These are phyloP conservation scores for Toxostoma redivivum DNA, from an alignment of 2,113 vertebrate genomes.

Conservation along the genomic window DNA sequence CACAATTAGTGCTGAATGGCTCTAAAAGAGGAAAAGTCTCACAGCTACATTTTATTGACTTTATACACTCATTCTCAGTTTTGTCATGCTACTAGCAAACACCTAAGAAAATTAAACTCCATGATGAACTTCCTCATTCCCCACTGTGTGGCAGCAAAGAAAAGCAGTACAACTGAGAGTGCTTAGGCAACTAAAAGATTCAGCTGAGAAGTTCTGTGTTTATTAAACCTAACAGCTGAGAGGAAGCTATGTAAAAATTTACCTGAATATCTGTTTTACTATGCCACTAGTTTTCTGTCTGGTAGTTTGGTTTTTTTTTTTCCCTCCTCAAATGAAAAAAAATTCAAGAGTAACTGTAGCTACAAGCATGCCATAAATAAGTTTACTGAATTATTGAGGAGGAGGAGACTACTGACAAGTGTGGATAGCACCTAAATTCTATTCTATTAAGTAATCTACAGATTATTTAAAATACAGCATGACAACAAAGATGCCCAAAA, in stretches of 20 bases:
- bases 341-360: not conserved
- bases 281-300: not conserved
- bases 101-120: not conserved
- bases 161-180: not conserved
- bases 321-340: not conserved
- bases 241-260: not conserved
- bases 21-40: not conserved
- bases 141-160: conserved; percentile 64
- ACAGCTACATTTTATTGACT: not conserved
- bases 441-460: not conserved
- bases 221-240: not conserved
- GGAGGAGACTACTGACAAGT: not conserved
- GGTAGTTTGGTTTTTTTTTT: not conserved
- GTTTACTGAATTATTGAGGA: not conserved
- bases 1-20: not conserved
- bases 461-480: not conserved
- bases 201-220: not conserved
- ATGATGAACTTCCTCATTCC: not conserved
- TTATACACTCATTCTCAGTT: not conserved
- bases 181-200: not conserved
- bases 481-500: not conserved
- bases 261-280: not conserved
- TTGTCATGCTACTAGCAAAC: not conserved
- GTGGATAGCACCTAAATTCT: not conserved
- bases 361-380: not conserved